Evolutionary conservation across 2,797 vertebrate species (phyloP).

Genomic region (Chromobotia macracanthus): DNA sequence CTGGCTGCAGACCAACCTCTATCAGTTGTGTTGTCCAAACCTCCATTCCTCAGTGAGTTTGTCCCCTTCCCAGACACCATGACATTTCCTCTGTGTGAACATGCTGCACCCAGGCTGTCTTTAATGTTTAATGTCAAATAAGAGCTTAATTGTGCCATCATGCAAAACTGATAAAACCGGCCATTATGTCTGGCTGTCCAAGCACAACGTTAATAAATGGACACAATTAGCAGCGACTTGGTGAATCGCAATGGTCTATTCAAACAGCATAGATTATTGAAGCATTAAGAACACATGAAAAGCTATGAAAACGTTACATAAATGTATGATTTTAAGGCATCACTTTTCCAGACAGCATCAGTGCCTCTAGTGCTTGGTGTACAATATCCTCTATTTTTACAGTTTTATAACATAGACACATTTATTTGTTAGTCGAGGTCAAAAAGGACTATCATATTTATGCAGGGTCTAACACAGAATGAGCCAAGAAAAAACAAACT

Average conservation of each 20-base stretch:
- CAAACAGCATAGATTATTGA: background rate
- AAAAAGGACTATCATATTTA: background rate
- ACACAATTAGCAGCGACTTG: slow-evolving; percentile 26
- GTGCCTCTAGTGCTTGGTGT: background rate
- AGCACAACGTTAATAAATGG: slow-evolving; percentile 34
- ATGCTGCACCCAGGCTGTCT: slow-evolving; percentile 31
- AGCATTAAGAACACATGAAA: slow-evolving; percentile 41
- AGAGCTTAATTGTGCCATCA: slow-evolving; percentile 49
- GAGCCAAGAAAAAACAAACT: background rate
- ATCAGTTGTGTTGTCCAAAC: slow-evolving; percentile 39
- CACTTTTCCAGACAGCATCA: slow-evolving; percentile 3
- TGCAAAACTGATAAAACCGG: slow-evolving; percentile 44
- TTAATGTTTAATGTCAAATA: slow-evolving; percentile 53
- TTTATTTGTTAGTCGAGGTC: background rate
- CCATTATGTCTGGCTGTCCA: slow-evolving; percentile 48
- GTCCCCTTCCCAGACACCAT: slow-evolving; percentile 21
- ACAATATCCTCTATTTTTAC: background rate
- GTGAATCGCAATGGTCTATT: slow-evolving; percentile 28
- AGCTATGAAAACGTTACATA: slow-evolving; percentile 29
- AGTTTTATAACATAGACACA: background rate
- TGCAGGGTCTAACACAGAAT: background rate
- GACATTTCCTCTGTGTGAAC: slow-evolving; percentile 45
- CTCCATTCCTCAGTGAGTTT: slow-evolving; percentile 11
- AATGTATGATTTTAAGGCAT: slow-evolving; percentile 6
- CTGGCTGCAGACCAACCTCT: slow-evolving; percentile 39